Percentiles rank a stretch among this genome's conserved stretches.
Evolutionary conservation across 2,888 invertebrate genomes (phyloP).

Genomic region (Smittia aterrima): DNA sequence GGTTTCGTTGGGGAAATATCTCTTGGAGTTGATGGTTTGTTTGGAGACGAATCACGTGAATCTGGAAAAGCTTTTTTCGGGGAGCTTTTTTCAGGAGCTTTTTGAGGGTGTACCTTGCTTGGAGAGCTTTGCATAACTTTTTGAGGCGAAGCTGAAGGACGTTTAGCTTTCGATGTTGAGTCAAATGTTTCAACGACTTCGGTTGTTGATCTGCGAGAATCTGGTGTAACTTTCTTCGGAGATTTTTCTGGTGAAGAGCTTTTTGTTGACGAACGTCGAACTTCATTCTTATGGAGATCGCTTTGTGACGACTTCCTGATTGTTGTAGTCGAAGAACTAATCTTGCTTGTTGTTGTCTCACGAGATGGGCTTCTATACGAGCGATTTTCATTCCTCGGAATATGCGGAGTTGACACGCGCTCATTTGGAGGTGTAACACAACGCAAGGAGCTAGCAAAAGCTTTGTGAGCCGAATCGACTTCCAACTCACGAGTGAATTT

Average conservation of each 20-base stretch:
- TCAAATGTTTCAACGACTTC: not conserved
- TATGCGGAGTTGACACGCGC: slow-evolving; percentile 45
- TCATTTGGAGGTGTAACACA: slow-evolving; percentile 62
- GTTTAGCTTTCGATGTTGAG: not conserved
- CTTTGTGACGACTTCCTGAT: slow-evolving; percentile 6
- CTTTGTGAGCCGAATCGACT: slow-evolving; percentile 70
- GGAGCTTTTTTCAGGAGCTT: not conserved
- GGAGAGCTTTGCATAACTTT: not conserved
- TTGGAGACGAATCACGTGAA: slow-evolving; percentile 20
- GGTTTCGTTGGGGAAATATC: slow-evolving; percentile 48
- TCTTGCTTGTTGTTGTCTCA: slow-evolving; percentile 51
- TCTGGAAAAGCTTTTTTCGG: not conserved
- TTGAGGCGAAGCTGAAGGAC: not conserved
- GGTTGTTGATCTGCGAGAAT: not conserved
- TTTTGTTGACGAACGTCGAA: not conserved
- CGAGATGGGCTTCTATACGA: slow-evolving; percentile 51
- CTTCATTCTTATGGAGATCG: slow-evolving; percentile 20
- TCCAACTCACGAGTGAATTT: slow-evolving; percentile 64
- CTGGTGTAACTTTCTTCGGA: not conserved
- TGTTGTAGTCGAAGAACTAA: slow-evolving; percentile 47
- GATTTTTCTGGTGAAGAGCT: slow-evolving; percentile 21
- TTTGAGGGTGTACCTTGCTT: too few species aligned
- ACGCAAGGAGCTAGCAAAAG: slow-evolving; percentile 71
- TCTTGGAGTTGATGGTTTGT: slow-evolving; percentile 44
- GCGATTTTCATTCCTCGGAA: slow-evolving; percentile 44